These are phyloP conservation scores for Xyrichtys novacula DNA, from an alignment of 2,797 vertebrate genomes.

Conservation along the genomic window DNA sequence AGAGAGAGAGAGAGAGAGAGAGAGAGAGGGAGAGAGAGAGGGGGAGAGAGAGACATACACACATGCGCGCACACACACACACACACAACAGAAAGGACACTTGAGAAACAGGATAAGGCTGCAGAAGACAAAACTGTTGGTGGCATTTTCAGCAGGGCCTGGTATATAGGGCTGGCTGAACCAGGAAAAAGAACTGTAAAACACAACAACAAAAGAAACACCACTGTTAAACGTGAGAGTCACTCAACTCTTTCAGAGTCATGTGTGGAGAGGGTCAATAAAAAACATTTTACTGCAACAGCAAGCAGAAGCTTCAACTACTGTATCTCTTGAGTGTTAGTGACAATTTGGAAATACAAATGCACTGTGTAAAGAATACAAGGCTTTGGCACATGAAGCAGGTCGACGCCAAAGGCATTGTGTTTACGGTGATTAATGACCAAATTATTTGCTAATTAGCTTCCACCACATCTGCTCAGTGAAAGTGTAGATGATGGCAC, in stretches of 20 bases:
- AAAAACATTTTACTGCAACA: conserved; percentile 72
- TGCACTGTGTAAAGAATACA: conserved; percentile 47
- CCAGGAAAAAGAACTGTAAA: conserved; percentile 99
- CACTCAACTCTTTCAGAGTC: conserved; percentile 90
- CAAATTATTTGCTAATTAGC: conserved; percentile 35
- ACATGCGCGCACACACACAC: conserved; percentile 87
- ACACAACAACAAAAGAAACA: conserved; percentile 99
- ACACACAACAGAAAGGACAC: conserved; percentile 94
- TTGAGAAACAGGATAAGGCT: conserved; percentile 99
- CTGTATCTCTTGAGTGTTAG: conserved; percentile 56
- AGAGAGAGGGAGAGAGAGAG: conserved; percentile 31
- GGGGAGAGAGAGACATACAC: conserved; percentile 74
- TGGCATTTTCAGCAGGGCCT: conserved; percentile 99
- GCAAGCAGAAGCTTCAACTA: conserved; percentile 66
- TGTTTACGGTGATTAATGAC: conserved; percentile 43
- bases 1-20: conserved; percentile 84
- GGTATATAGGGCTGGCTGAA: conserved; percentile 99
- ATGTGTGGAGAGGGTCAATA: conserved; percentile 90
- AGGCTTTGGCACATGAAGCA: conserved; percentile 58
- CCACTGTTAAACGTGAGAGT: conserved; percentile 99
- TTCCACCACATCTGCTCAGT: conserved; percentile 44
- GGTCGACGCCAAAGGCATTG: conserved; percentile 51
- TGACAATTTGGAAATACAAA: conserved; percentile 58
- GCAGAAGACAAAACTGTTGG: conserved; percentile 99
- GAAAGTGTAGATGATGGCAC: conserved; percentile 35